phyloP scores from a whole-genome alignment of 1,140 invertebrate genomes.

The Nixonia krombeini region DNA sequence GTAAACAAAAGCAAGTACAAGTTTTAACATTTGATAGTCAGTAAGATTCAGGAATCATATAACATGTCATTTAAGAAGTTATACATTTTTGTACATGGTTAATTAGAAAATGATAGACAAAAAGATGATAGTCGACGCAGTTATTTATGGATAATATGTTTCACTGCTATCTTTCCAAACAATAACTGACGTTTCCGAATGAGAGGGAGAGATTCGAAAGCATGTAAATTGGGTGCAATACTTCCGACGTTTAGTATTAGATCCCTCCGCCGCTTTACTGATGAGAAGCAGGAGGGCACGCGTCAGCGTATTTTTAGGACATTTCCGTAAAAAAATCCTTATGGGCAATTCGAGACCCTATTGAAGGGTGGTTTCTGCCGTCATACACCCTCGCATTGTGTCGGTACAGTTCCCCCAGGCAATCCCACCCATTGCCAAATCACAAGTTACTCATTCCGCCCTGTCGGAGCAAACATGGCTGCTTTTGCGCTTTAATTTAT shows the following conservation, averaged over 20 bases:
- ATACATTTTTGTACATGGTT: no score
- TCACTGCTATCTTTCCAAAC: no score
- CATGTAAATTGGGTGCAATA: conserved; percentile 20
- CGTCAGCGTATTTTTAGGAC: conserved; percentile 43
- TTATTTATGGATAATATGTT: no score
- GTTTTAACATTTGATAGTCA: no score
- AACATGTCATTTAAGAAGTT: no score
- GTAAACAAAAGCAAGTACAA: no score
- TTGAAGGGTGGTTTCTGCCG: conserved; percentile 32
- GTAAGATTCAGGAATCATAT: no score
- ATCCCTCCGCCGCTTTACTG: not conserved
- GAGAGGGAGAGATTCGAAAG: not conserved
- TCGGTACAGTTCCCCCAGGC: conserved; percentile 8
- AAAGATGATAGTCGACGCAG: no score
- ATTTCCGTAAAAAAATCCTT: conserved; percentile 25
- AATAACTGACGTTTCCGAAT: not conserved
- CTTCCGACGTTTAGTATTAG: conserved; percentile 22
- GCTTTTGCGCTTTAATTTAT: conserved; percentile 14
- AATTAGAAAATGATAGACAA: no score
- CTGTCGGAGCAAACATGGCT: conserved; percentile 22
- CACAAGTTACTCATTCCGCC: conserved; percentile 47
- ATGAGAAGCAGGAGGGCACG: conserved; percentile 23
- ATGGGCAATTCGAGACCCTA: conserved; percentile 5
- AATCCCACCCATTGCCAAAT: conserved; percentile 55
- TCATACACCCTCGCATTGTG: conserved; percentile 40